These are phyloP conservation scores for Engystomops pustulosus DNA, from an alignment of 2,113 vertebrate genomes.

Conservation along the genomic window DNA sequence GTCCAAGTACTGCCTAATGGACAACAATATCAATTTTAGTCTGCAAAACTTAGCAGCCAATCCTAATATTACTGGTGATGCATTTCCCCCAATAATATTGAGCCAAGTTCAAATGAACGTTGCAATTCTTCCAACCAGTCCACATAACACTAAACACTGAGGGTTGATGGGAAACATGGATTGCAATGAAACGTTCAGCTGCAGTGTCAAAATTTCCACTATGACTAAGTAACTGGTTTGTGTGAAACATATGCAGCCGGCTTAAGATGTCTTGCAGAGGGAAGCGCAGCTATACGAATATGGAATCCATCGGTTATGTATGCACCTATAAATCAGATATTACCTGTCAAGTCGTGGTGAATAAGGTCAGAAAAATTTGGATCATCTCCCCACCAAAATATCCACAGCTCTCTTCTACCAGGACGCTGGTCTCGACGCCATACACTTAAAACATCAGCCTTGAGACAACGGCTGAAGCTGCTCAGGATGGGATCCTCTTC, in stretches of 20 bases:
- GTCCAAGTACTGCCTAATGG: too few species aligned
- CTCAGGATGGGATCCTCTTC: constrained; percentile 98
- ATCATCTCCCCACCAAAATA: constrained; percentile 98
- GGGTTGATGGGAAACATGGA: neutral
- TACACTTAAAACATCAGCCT: constrained; percentile 93
- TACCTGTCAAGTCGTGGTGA: constrained; percentile 93
- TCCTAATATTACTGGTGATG: too few species aligned
- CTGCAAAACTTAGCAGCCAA: too few species aligned
- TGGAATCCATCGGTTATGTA: neutral
- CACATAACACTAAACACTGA: neutral
- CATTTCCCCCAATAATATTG: too few species aligned
- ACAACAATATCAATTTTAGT: too few species aligned
- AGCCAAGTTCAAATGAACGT: too few species aligned
- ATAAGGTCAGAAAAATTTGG: constrained; percentile 94
- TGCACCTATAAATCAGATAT: constrained; percentile 59
- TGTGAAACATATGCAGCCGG: neutral
- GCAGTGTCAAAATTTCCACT: neutral
- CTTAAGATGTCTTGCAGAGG: neutral
- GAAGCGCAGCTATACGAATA: neutral
- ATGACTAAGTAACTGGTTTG: neutral
- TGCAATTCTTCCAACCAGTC: neutral
- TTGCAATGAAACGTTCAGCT: neutral
- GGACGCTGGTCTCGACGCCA: constrained; percentile 93
- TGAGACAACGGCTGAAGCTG: constrained; percentile 97
- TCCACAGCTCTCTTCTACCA: constrained; percentile 93